Evolutionary conservation across 2,888 invertebrate species (phyloP).

Genomic region (Diarsia rubi): DNA sequence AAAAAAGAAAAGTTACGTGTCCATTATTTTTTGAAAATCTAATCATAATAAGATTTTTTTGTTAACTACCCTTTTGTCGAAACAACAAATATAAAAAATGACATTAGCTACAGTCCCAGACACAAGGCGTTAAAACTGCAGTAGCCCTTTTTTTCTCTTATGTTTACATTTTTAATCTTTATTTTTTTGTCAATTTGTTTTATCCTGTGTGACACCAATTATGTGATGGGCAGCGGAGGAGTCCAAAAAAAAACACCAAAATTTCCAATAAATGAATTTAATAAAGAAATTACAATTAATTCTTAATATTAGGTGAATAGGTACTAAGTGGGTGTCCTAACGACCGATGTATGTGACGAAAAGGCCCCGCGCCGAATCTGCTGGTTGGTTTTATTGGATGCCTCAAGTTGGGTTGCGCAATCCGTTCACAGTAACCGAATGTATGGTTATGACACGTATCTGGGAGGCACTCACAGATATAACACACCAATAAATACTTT

Average conservation of each 20-base stretch:
- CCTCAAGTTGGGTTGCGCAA: not conserved
- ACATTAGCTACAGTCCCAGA: no score
- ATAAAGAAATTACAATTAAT: not conserved
- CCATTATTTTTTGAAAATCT: no score
- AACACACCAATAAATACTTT: no score
- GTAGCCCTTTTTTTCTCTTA: no score
- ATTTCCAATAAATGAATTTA: not conserved
- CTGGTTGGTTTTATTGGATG: constrained; percentile 5
- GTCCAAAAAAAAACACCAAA: not conserved
- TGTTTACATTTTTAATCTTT: no score
- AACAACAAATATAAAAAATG: no score
- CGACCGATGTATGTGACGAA: constrained; percentile 10
- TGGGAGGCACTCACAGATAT: not conserved
- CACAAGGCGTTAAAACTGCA: no score
- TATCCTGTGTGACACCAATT: not conserved
- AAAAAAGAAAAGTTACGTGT: no score
- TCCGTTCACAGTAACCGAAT: not conserved
- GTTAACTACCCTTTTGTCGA: no score
- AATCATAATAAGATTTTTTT: no score
- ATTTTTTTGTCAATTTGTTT: no score
- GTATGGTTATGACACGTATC: not conserved
- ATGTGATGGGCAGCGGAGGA: not conserved
- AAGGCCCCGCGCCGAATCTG: constrained; percentile 6
- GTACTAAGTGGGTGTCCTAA: constrained; percentile 1
- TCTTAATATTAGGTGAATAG: not conserved